Evolutionary conservation across 2,113 vertebrate genomes (phyloP).

Genomic region (Apaloderma vittatum): DNA sequence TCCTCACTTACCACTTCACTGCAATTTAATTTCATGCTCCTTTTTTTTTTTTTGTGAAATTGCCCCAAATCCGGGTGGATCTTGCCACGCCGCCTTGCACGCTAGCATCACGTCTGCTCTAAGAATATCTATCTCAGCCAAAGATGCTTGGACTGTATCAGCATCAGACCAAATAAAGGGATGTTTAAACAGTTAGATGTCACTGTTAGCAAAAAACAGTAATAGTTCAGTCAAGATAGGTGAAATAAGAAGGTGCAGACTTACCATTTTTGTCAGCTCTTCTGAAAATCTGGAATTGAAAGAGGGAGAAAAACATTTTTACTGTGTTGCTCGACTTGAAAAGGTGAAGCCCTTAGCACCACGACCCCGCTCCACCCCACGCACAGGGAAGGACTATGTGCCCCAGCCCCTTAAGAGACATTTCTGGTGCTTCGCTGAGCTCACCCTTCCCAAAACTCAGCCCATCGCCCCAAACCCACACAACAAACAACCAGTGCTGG

Average conservation of each 20-base stretch:
- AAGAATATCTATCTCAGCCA: background rate
- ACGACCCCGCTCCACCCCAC: rapidly evolving
- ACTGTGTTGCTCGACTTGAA: background rate
- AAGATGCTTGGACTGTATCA: background rate
- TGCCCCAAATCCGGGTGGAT: background rate
- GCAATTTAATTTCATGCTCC: background rate
- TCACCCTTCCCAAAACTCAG: background rate
- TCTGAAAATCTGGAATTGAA: conserved; percentile 81
- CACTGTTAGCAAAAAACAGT: no score
- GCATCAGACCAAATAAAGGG: rapidly evolving
- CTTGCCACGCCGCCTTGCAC: background rate
- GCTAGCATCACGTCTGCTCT: background rate
- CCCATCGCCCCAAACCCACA: background rate
- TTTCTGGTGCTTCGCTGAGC: background rate
- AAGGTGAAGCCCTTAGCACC: background rate
- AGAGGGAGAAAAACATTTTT: conserved; percentile 51
- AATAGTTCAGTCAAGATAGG: background rate
- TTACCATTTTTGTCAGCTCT: conserved; percentile 87
- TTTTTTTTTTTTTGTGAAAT: background rate
- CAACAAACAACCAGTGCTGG: rapidly evolving
- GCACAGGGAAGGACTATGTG: rapidly evolving
- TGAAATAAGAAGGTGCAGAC: conserved; percentile 20
- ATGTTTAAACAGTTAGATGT: background rate
- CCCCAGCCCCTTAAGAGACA: background rate
- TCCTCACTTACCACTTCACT: background rate